Percentiles rank a stretch among this genome's conserved stretches.
Conservation (phyloP, 2,888 invertebrate genomes). For the Meloe dianella region DNA sequence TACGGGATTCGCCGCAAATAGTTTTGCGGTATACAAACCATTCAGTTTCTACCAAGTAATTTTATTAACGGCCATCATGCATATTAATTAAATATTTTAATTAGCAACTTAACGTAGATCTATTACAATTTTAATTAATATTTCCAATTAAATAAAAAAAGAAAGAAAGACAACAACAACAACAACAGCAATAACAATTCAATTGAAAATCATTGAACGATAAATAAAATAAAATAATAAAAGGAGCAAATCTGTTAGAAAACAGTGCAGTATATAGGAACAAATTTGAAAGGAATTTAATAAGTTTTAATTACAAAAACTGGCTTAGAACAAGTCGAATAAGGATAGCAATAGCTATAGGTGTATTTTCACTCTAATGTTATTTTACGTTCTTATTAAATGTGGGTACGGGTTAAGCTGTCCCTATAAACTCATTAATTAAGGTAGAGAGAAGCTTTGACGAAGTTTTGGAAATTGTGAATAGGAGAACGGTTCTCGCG, state of each 20-base stretch:
- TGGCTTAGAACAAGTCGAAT: neutral
- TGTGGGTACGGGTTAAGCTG: conserved; percentile 33
- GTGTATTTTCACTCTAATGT: neutral
- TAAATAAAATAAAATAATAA: neutral
- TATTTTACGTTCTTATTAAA: conserved; percentile 22
- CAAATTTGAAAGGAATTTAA: conserved; percentile 10
- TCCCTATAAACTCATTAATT: conserved; percentile 55
- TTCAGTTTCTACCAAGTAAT: neutral
- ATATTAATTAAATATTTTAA: conserved; percentile 1
- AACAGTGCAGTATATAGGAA: neutral
- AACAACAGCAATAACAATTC: neutral
- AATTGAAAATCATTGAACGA: neutral
- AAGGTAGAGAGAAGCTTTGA: conserved; percentile 50
- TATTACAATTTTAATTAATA: too few species aligned
- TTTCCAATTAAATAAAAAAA: too few species aligned
- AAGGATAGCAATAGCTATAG: neutral
- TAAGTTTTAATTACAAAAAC: conserved; percentile 13
- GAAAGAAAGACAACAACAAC: neutral
- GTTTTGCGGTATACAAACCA: conserved; percentile 3
- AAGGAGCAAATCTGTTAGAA: neutral
- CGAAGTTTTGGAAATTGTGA: conserved; percentile 45
- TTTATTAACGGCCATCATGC: neutral
- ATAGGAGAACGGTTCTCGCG: conserved; percentile 42
- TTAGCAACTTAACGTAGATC: neutral
- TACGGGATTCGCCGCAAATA: conserved; percentile 22